Percentiles rank a stretch among this genome's conserved stretches.
These are phyloP conservation scores for Aphodius granarius DNA, from an alignment of 2,888 invertebrate species.

Conservation along the genomic window DNA sequence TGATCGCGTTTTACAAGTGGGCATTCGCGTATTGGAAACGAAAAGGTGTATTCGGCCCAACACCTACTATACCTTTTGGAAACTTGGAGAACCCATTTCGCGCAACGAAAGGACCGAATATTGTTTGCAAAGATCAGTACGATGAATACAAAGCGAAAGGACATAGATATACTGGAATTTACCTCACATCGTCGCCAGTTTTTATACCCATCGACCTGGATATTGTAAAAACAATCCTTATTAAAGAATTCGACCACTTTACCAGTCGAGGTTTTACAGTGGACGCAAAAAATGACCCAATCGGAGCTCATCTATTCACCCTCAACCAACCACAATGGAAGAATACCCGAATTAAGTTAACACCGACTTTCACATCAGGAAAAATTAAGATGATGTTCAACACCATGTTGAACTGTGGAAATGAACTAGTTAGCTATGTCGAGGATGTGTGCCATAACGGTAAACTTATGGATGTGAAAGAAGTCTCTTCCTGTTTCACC, in stretches of 20 bases:
- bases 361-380: slow-evolving; percentile 19
- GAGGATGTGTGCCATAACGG: not conserved
- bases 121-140: slow-evolving; percentile 8
- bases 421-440: slow-evolving; percentile 4
- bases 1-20: slow-evolving; percentile 14
- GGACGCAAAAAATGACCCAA: slow-evolving; percentile 8
- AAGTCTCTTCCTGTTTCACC: slow-evolving; percentile 18
- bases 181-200: slow-evolving; percentile 30
- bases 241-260: slow-evolving; percentile 61
- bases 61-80: slow-evolving; percentile 18
- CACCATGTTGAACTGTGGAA: slow-evolving; percentile 3
- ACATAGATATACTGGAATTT: slow-evolving; percentile 4
- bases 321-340: slow-evolving; percentile 12
- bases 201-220: slow-evolving; percentile 23
- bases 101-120: not conserved
- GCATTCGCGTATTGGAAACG: slow-evolving; percentile 19
- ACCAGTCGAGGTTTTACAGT: slow-evolving; percentile 57
- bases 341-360: slow-evolving; percentile 17
- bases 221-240: slow-evolving; percentile 51
- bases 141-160: slow-evolving; percentile 13
- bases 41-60: slow-evolving; percentile 12
- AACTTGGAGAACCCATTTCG: slow-evolving; percentile 16
- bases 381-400: slow-evolving; percentile 23
- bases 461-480: slow-evolving; percentile 16
- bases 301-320: slow-evolving; percentile 6